Percentiles rank a stretch among this genome's conserved stretches.
Conservation (phyloP, 2,797 vertebrate species). For the Petrocephalus schoutedeni region DNA sequence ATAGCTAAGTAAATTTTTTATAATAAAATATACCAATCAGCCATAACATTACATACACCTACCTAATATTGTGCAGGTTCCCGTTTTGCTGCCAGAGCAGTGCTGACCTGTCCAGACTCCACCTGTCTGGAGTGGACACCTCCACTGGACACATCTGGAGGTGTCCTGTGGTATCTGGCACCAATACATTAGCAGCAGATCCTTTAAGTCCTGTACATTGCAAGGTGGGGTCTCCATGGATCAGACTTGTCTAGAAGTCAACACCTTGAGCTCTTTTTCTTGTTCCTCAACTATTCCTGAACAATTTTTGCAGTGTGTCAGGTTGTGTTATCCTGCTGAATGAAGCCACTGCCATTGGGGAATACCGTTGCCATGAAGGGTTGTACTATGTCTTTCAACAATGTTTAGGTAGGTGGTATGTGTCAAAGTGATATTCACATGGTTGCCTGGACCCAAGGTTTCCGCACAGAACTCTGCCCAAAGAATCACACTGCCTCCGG, state of each 20-base stretch:
- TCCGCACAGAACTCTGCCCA: background rate
- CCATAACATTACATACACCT: background rate
- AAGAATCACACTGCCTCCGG: background rate
- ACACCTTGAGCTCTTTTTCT: background rate
- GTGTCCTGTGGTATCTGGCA: background rate
- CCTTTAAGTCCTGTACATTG: background rate
- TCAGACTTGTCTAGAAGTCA: background rate
- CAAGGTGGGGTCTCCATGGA: background rate
- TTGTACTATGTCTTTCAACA: background rate
- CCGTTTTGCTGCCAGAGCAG: background rate
- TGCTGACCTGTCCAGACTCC: background rate
- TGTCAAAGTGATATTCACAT: background rate
- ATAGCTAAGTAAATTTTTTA: background rate
- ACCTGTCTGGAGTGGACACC: background rate
- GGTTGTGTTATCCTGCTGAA: background rate
- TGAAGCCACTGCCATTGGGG: background rate
- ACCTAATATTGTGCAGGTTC: background rate
- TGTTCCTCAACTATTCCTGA: background rate
- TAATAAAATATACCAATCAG: background rate
- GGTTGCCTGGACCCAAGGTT: background rate
- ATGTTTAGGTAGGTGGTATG: background rate
- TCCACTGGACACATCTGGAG: background rate
- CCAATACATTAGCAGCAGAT: background rate
- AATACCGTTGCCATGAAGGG: background rate
- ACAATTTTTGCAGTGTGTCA: background rate